Conservation (phyloP, 2,113 vertebrate genomes). For the Larimichthys polyactis region DNA sequence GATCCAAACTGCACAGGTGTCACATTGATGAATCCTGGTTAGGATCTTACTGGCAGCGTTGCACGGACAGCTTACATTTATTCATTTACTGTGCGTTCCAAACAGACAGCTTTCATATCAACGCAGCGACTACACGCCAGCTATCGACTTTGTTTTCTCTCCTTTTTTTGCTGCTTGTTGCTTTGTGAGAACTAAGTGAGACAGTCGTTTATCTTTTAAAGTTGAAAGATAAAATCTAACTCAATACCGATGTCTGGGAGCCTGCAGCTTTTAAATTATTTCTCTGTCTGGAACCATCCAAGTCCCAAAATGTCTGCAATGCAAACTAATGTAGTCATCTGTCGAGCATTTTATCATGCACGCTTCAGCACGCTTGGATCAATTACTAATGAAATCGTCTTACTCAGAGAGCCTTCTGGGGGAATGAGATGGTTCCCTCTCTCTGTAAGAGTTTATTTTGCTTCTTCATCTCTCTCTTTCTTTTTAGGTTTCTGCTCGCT, state of each 20-base stretch:
- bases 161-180: not conserved
- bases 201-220: constrained; percentile 31
- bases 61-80: not conserved
- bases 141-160: not conserved
- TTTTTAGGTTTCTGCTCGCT: too few species aligned
- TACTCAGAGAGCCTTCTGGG: constrained; percentile 39
- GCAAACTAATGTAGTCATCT: constrained; percentile 54
- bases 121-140: not conserved
- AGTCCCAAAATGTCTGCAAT: constrained; percentile 51
- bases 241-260: constrained; percentile 35
- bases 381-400: constrained; percentile 65
- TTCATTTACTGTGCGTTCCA: constrained; percentile 18
- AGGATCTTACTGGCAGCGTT: constrained; percentile 19
- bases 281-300: constrained; percentile 32
- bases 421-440: constrained; percentile 4
- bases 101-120: constrained; percentile 20
- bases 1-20: constrained; percentile 32
- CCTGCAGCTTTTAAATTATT: constrained; percentile 25
- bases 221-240: constrained; percentile 42
- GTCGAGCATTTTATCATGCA: constrained; percentile 58
- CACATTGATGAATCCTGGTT: constrained; percentile 37
- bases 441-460: constrained; percentile 9
- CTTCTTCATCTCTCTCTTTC: not conserved
- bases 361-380: constrained; percentile 48
- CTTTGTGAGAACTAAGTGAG: not conserved